These are phyloP conservation scores for Paragorgia papillata DNA, from an alignment of 92 coral and sea anemone genomes.

Conservation along the genomic window DNA sequence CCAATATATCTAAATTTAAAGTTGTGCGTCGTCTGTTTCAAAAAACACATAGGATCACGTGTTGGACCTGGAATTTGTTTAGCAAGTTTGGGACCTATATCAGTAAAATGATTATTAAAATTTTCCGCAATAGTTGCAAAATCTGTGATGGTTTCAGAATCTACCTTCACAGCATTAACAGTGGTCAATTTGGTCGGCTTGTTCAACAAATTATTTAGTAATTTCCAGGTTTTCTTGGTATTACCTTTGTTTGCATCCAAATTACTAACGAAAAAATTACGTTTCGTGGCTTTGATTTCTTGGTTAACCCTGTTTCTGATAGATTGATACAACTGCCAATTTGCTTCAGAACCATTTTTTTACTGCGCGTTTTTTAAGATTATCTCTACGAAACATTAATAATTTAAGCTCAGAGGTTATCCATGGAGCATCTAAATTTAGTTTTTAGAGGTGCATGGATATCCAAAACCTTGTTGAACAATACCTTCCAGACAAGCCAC, in stretches of 20 bases:
- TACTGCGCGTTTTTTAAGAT: background rate
- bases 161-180: background rate
- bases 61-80: background rate
- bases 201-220: background rate
- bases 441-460: background rate
- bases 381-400: conserved; percentile 10
- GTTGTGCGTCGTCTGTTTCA: background rate
- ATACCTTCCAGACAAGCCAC: background rate
- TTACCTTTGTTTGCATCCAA: background rate
- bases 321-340: background rate
- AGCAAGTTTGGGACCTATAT: background rate
- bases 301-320: background rate
- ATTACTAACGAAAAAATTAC: background rate
- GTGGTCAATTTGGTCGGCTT: background rate
- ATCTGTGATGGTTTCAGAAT: background rate
- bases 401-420: background rate
- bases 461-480: background rate
- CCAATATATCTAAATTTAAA: background rate
- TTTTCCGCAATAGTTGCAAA: background rate
- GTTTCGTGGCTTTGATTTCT: background rate
- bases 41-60: background rate
- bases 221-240: conserved; percentile 31
- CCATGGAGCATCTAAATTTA: background rate
- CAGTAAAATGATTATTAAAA: background rate
- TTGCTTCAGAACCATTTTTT: background rate